phyloP scores from a whole-genome alignment of 2,888 invertebrate genomes.

The Cosmia trapezina region DNA sequence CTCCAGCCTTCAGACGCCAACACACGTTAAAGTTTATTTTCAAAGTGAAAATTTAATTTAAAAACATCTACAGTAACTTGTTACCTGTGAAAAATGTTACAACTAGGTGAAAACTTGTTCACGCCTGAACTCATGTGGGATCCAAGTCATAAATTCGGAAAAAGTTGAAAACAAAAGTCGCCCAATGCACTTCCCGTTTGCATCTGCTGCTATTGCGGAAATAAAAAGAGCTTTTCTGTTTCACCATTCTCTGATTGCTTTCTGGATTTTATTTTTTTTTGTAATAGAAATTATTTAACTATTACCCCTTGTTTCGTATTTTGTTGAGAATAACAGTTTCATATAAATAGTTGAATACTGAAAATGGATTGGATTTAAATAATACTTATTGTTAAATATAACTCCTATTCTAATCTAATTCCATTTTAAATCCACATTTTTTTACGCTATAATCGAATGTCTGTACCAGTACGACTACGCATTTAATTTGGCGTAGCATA shows the following conservation, averaged over 20 bases:
- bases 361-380: background rate
- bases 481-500: slow-evolving; percentile 12
- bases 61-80: slow-evolving; percentile 66
- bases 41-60: slow-evolving; percentile 65
- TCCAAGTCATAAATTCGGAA: slow-evolving; percentile 76
- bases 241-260: slow-evolving; percentile 64
- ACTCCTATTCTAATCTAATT: background rate
- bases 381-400: background rate
- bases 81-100: slow-evolving; percentile 71
- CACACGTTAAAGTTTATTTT: slow-evolving; percentile 47
- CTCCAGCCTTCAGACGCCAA: slow-evolving; percentile 28
- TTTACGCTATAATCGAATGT: background rate
- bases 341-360: background rate
- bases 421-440: slow-evolving; percentile 19
- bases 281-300: slow-evolving; percentile 54
- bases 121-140: slow-evolving; percentile 76
- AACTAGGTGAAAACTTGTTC: slow-evolving; percentile 78
- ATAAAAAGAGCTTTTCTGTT: slow-evolving; percentile 60
- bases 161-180: slow-evolving; percentile 77
- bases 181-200: slow-evolving; percentile 69
- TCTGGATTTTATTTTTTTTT: slow-evolving; percentile 55
- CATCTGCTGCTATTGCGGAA: slow-evolving; percentile 64
- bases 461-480: background rate
- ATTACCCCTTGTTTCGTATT: slow-evolving; percentile 35
- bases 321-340: slow-evolving; percentile 12